Conservation (phyloP, 2,113 vertebrate species). For the Pollimyrus isidori region DNA sequence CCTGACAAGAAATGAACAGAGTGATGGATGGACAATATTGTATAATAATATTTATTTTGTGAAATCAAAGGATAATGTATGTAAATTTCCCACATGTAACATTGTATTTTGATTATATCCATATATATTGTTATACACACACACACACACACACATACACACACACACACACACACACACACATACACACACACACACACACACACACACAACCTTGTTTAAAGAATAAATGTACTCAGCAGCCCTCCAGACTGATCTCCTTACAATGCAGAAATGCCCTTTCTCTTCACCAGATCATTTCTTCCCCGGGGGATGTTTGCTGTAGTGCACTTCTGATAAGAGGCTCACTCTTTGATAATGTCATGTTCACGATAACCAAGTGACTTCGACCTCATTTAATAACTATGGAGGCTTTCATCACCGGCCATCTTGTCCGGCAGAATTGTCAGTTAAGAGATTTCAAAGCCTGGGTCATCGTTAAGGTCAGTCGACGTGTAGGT, state of each 20-base stretch:
- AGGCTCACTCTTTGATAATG: not conserved
- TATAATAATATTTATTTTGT: not conserved
- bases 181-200: too few species aligned
- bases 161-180: not conserved
- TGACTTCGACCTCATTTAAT: not conserved
- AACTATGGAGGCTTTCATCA: not conserved
- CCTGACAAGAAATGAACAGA: not conserved
- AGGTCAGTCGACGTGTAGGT: not conserved
- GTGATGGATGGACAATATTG: not conserved
- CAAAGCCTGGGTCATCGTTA: not conserved
- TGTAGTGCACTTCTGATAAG: constrained; percentile 6
- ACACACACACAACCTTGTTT: not conserved
- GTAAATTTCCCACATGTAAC: too few species aligned
- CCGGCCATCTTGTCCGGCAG: not conserved
- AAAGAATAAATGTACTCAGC: not conserved
- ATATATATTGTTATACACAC: not conserved
- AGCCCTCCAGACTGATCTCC: not conserved
- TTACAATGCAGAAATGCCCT: not conserved
- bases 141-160: not conserved
- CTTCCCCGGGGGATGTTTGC: not conserved
- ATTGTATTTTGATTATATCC: not conserved
- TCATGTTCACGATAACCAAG: not conserved
- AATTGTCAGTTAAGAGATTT: not conserved
- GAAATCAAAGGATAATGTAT: not conserved
- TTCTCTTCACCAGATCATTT: not conserved